phyloP scores from a whole-genome alignment of 2,888 invertebrate genomes.

The Drosophila setosimentum region DNA sequence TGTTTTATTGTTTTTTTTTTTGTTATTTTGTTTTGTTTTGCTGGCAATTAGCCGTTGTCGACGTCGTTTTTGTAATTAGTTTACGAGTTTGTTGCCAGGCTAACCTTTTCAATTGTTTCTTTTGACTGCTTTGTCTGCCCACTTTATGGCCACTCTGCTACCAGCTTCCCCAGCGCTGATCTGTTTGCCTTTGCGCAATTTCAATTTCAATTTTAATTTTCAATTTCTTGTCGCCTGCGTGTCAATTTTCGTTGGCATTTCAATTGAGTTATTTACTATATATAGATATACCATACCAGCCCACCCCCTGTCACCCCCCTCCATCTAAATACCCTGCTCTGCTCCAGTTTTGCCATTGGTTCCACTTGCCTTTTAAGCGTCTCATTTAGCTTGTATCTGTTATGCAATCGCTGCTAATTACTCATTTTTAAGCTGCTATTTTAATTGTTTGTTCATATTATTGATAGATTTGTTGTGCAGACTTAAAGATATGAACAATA shows the following conservation, averaged over 20 bases:
- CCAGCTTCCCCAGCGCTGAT: background rate
- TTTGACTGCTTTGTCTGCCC: constrained; percentile 20
- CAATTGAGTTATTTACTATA: constrained; percentile 78
- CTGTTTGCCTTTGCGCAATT: constrained; percentile 58
- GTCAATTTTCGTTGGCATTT: constrained; percentile 81
- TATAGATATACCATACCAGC: too few relatives aligned
- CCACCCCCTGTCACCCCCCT: too few relatives aligned
- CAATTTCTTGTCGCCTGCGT: constrained; percentile 78
- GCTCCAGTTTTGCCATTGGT: constrained; percentile 47
- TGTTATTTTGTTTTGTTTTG: constrained; percentile 28
- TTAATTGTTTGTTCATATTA: constrained; percentile 55
- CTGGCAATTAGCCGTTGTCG: constrained; percentile 59
- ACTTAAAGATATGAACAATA: constrained; percentile 20
- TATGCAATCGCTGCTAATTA: constrained; percentile 75
- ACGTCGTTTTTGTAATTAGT: constrained; percentile 75
- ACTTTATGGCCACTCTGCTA: background rate
- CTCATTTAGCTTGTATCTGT: constrained; percentile 79
- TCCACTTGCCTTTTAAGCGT: constrained; percentile 62
- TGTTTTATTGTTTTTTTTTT: constrained; percentile 31
- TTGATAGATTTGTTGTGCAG: constrained; percentile 63
- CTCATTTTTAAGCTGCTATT: constrained; percentile 50
- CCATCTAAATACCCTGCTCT: too few relatives aligned
- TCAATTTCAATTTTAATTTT: constrained; percentile 70
- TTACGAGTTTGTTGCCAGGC: constrained; percentile 52
- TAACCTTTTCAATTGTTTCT: constrained; percentile 78